Evolutionary conservation across 2,888 invertebrate species (phyloP).

Genomic region (Pachymerium ferrugineum): DNA sequence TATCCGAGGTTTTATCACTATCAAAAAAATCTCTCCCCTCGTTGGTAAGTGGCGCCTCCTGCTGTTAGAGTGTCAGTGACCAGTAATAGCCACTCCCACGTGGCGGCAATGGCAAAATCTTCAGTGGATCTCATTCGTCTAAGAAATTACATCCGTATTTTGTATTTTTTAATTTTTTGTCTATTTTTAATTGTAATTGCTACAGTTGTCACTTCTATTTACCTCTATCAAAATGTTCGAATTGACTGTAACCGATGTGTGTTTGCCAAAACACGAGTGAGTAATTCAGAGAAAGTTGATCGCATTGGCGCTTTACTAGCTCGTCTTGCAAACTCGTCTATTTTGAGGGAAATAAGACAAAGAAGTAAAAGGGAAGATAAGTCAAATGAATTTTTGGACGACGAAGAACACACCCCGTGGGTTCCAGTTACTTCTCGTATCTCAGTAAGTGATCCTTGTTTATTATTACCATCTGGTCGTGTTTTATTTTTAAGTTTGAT

Average conservation of each 20-base stretch:
- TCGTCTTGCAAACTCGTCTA: background rate
- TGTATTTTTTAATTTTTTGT: background rate
- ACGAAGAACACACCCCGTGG: background rate
- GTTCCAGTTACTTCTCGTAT: background rate
- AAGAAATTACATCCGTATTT: background rate
- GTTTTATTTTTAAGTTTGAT: no score
- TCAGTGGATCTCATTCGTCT: background rate
- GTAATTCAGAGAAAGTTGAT: background rate
- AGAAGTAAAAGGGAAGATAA: background rate
- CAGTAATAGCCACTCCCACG: background rate
- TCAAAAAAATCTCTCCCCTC: background rate
- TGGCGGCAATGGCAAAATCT: background rate
- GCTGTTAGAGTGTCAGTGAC: background rate
- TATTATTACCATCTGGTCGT: no score
- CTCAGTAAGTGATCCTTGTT: background rate
- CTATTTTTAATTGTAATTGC: background rate
- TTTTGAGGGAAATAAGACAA: no score
- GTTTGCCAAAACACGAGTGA: background rate
- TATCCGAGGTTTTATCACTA: background rate
- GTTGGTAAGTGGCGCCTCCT: background rate
- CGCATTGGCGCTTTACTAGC: background rate
- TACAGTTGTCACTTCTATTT: background rate
- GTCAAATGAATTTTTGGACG: background rate
- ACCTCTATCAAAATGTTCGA: background rate
- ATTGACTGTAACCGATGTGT: background rate